Evolutionary conservation across 1,140 invertebrate species (phyloP).

Genomic region (Nebria ingens): DNA sequence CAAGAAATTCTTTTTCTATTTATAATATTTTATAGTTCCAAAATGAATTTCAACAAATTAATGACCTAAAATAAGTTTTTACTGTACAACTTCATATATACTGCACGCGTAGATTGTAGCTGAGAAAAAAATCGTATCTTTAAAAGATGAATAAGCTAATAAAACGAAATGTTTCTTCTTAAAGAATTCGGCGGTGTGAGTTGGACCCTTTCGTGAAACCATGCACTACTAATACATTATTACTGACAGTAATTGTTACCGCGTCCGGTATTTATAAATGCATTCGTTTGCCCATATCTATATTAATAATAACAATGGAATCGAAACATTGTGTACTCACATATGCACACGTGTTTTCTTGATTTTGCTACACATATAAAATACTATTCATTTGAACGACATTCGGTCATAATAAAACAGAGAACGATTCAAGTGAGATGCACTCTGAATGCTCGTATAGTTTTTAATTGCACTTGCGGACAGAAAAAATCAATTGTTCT

Average conservation of each 20-base stretch:
- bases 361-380: too few species aligned
- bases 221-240: conserved; percentile 4
- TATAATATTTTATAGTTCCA: too few species aligned
- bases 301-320: conserved; percentile 5
- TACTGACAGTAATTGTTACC: conserved; percentile 8
- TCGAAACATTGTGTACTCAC: background rate
- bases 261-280: conserved; percentile 6
- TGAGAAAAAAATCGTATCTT: too few species aligned
- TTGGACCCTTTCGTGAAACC: background rate
- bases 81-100: too few species aligned
- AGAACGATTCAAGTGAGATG: background rate
- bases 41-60: too few species aligned
- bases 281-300: conserved; percentile 8
- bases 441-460: background rate
- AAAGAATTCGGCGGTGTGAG: background rate
- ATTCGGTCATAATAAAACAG: too few species aligned
- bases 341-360: background rate
- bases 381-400: too few species aligned
- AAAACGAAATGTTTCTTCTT: too few species aligned
- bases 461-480: conserved; percentile 1
- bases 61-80: too few species aligned
- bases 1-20: too few species aligned
- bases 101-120: too few species aligned
- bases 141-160: too few species aligned
- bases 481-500: conserved; percentile 6